A percentile compares a stretch with the other conserved stretches of the same genome.
Conservation (phyloP, 2,113 vertebrate genomes). For the Euleptes europaea region DNA sequence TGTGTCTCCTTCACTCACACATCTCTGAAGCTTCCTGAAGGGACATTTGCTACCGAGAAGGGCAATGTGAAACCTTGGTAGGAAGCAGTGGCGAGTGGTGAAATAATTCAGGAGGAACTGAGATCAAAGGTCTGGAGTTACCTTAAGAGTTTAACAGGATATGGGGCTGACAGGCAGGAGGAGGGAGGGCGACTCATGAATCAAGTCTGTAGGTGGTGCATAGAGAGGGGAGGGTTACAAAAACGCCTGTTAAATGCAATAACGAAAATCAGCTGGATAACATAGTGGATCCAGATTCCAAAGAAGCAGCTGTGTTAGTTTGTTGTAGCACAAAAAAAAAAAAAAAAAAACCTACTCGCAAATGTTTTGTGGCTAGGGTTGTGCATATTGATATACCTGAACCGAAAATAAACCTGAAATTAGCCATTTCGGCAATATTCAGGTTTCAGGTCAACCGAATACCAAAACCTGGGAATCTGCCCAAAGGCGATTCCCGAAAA, state of each 20-base stretch:
- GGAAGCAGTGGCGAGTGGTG: constrained; percentile 16
- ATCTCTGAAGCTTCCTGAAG: not conserved
- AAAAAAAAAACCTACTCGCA: not conserved
- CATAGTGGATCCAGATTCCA: not conserved
- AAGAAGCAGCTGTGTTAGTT: not conserved
- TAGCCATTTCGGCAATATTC: too few species aligned
- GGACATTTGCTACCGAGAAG: not conserved
- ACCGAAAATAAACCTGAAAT: too few species aligned
- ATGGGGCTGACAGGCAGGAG: not conserved
- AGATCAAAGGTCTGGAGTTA: constrained; percentile 59
- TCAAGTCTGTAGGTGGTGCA: constrained; percentile 7
- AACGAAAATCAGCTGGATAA: not conserved
- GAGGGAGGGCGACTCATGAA: fast-evolving
- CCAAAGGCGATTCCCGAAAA: too few species aligned
- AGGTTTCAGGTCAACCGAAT: too few species aligned
- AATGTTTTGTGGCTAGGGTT: not conserved
- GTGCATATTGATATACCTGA: too few species aligned
- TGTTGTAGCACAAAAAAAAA: not conserved
- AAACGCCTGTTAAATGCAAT: not conserved
- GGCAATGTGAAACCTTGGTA: constrained; percentile 3
- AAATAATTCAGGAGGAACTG: constrained; percentile 37
- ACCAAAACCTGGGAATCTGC: too few species aligned
- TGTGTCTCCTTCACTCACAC: constrained; percentile 57
- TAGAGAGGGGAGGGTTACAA: not conserved
- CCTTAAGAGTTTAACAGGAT: fast-evolving